Base-by-base conservation (phyloP, 2,797 vertebrate species). In the Enteromius mattozi region DNA sequence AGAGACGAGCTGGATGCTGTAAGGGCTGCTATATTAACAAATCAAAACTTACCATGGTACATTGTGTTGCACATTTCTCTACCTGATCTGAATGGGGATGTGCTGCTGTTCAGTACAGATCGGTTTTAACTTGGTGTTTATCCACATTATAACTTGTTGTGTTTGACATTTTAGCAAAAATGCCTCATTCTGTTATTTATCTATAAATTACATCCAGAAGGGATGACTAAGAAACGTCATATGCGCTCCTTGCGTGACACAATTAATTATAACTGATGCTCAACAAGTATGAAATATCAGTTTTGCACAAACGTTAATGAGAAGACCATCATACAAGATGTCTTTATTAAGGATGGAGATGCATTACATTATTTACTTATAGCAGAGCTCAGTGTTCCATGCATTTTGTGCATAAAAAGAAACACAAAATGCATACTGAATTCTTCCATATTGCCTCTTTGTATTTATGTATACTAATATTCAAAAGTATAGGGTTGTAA, bases 1-100 rank as follows among this genome's bases (percentile, higher is more conserved):
- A 81, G 71, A 85, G 89, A 91, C 91, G 86, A 91, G 85, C 87
- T 9, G 78, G 80, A 87, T 81, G 79, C 80, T 86, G 83, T 51
- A 7, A 35, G 87, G 80, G 88, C 88, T 82, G 89, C 56, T 88
- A 88, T 88, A 90, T 90, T 88, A 91, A 51, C 83, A 92, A 92
- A 93, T 24, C 13, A 69, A 33, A 47, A 78, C 2, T 7, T 47
- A 14, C 17, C 24, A n/a, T 3, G 1, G 30, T n/a, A 54, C 19
- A 75, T 75, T 0, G 51, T 54, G 54, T 75, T n/a, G 19, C 6
- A 75, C 19, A 56, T 75, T 35, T 54, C 6, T 0, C 19, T 35
- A 35, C 19, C 19, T 56, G 19, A 56, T 14, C 1, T 0, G 1
- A 51, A 56, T 14, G 1, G 10, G 17, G 21, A 33, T 7, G 72